These are phyloP conservation scores for Halocynthia aurantium DNA, from an alignment of 23 tunicate genomes.

Conservation along the genomic window DNA sequence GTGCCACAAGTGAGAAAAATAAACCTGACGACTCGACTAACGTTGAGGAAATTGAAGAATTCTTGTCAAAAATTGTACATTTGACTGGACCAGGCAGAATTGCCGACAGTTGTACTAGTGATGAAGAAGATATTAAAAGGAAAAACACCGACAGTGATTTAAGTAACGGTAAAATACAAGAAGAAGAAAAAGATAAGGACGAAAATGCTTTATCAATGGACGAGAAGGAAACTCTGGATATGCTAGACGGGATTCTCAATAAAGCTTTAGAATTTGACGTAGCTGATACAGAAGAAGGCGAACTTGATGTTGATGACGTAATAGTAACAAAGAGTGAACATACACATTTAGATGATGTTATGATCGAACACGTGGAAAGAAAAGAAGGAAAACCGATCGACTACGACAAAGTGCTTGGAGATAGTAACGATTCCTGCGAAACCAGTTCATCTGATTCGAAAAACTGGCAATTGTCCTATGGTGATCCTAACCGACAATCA, in stretches of 20 bases:
- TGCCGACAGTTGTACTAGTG: no score
- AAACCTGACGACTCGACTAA: no score
- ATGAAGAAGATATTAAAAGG: no score
- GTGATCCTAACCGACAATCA: background rate
- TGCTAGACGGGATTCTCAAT: conserved; percentile 16
- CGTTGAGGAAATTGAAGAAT: no score
- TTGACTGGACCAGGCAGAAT: no score
- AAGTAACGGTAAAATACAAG: background rate
- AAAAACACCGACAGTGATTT: no score
- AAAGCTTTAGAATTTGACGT: conserved; percentile 1
- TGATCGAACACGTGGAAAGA: background rate
- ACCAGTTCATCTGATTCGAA: background rate
- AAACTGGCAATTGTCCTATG: conserved; percentile 16
- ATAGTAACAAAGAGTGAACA: background rate
- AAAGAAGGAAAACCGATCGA: background rate
- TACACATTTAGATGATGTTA: background rate
- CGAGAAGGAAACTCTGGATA: conserved; percentile 14
- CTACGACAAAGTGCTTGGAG: background rate
- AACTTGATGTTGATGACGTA: background rate
- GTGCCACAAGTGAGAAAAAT: no score
- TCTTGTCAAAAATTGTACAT: no score
- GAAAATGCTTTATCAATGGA: conserved; percentile 2
- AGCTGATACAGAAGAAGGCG: background rate
- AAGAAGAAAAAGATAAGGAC: background rate
- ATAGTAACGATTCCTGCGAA: background rate